Evolutionary conservation across 2,888 invertebrate genomes (phyloP).

Genomic region (Chymomyza fuscimana): DNA sequence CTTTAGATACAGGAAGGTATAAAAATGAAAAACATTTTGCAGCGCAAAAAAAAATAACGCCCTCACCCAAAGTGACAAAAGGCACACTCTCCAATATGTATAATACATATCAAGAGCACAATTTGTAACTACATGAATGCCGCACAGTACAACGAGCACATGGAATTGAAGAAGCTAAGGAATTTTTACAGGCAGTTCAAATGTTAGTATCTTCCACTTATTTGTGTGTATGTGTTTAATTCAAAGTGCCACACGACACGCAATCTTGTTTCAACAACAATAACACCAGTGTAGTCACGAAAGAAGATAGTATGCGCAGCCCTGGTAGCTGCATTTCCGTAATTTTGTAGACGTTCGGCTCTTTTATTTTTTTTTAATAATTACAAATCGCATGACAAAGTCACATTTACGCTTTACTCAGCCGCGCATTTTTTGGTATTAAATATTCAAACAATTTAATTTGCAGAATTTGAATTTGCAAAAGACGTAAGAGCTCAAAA

Average conservation of each 20-base stretch:
- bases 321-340: background rate
- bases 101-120: background rate
- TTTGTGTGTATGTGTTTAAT: conserved; percentile 20
- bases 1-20: background rate
- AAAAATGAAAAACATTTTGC: background rate
- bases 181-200: background rate
- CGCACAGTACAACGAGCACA: background rate
- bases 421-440: conserved; percentile 5
- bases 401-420: conserved; percentile 28
- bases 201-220: background rate
- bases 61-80: conserved; percentile 32
- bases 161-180: background rate
- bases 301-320: background rate
- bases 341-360: background rate
- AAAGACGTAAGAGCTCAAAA: background rate
- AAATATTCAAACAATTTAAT: conserved; percentile 24
- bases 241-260: conserved; percentile 60
- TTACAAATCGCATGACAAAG: conserved; percentile 42
- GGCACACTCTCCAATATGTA: conserved; percentile 39
- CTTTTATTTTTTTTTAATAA: conserved; percentile 25
- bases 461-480: background rate
- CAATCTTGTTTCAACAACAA: conserved; percentile 33
- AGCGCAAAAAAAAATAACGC: conserved; percentile 11
- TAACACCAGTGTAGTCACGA: background rate
- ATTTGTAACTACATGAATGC: background rate